Evolutionary conservation across 2,888 invertebrate species (phyloP), one percentile per base, ranked within the genome.

Genomic region (Ochropleura plecta): DNA sequence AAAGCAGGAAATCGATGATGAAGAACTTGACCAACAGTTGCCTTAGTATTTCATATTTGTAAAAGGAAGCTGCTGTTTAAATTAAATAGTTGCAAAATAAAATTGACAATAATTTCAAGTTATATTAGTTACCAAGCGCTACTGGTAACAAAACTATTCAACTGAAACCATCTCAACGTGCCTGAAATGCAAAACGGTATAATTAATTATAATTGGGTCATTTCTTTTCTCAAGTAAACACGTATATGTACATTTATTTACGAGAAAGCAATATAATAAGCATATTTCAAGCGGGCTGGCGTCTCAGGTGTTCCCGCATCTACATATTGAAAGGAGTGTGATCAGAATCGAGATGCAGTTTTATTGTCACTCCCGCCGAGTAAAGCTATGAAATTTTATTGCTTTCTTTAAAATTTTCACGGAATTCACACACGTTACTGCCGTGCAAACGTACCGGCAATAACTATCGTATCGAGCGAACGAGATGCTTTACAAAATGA

Each of bases 291-390:
- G 89, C 88, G 91, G 89, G 88, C 89, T 88, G 89, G 89, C 88
- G 95, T 91, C 95, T 91, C 96, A 96, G 96, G 95, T 96, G 96
- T 89, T 91, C 90, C 89, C 92, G 91, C 91, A 92, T 94, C 92
- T 93, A 94, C 95, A 95, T 95, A 96, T 95, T 91, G 94, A 92
- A 94, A 93, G 92, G 94, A 91, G 92, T 95, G 95, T 95, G 95
- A 95, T 95, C 94, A 93, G 96, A 95, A 96, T 95, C 92, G 95
- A 93, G 93, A 95, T 95, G 96, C 95, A 96, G 91, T 95, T 96
- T 96, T 96, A 96, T 95, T 95, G 95, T 95, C 94, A 94, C 92
- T 92, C 89, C 88, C 90, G 89, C 85, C 90, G 93, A 93, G 92
- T 92, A 91, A 90, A 91, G 92, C 92, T 89, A 93, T 94, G 92